Conservation (phyloP, 2,888 invertebrate genomes). For the Drosophila ezoana region DNA sequence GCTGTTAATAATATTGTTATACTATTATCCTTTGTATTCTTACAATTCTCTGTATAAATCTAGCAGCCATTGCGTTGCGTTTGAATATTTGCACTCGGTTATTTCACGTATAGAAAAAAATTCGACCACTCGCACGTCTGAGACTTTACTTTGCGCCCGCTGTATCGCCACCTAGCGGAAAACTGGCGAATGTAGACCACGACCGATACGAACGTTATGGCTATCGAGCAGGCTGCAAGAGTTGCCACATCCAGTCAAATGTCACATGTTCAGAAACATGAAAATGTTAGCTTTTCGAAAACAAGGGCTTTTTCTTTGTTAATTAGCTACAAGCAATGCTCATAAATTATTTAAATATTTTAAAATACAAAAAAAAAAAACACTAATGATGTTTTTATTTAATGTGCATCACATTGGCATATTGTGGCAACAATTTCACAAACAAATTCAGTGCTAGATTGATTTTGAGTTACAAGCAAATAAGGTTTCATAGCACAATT, state of each 20-base stretch:
- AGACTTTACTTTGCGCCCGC: slow-evolving; percentile 70
- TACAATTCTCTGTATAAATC: slow-evolving; percentile 85
- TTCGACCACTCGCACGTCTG: slow-evolving; percentile 64
- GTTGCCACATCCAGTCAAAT: slow-evolving; percentile 23
- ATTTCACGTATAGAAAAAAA: slow-evolving; percentile 67
- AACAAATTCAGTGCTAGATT: not conserved
- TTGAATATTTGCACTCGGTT: slow-evolving; percentile 67
- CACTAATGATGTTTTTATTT: not conserved
- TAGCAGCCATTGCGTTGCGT: slow-evolving; percentile 83
- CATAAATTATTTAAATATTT: no score
- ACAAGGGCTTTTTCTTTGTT: not conserved
- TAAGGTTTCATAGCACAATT: not conserved
- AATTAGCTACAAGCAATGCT: not conserved
- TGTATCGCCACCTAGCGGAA: slow-evolving; percentile 78
- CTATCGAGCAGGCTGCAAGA: slow-evolving; percentile 35
- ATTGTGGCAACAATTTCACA: slow-evolving; percentile 10
- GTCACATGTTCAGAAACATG: slow-evolving; percentile 9
- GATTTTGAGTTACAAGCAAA: not conserved
- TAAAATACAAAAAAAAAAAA: not conserved
- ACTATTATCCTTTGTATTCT: slow-evolving; percentile 61
- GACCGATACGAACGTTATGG: slow-evolving; percentile 39
- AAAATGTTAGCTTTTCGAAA: not conserved
- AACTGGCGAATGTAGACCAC: slow-evolving; percentile 55
- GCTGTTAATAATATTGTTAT: slow-evolving; percentile 27
- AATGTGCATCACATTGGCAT: not conserved